Percentiles rank a stretch among this genome's conserved stretches.
Evolutionary conservation across 2,113 vertebrate genomes (phyloP).

Genomic region (Scatophagus argus): DNA sequence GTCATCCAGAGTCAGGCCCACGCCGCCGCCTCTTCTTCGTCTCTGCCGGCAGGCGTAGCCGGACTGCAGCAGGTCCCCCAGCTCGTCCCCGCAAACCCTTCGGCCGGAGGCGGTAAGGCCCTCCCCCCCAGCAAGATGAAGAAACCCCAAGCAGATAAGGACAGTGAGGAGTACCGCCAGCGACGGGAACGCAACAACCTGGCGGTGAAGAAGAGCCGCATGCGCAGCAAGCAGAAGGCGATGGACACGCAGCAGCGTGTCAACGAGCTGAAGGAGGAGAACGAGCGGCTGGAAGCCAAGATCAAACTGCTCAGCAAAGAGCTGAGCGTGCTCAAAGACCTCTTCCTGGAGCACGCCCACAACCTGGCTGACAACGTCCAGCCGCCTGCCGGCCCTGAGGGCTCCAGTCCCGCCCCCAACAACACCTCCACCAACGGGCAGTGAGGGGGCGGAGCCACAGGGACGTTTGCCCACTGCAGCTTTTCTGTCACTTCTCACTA

Average conservation of each 20-base stretch:
- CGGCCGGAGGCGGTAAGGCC: conserved; percentile 86
- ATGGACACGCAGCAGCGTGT: conserved; percentile 96
- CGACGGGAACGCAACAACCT: conserved; percentile 97
- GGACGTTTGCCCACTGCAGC: conserved; percentile 9
- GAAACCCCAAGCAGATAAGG: conserved; percentile 88
- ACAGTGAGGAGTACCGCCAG: conserved; percentile 95
- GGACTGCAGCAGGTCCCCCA: conserved; percentile 91
- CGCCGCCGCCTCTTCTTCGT: conserved; percentile 64
- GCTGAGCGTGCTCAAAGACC: conserved; percentile 97
- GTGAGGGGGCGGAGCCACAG: conserved; percentile 55
- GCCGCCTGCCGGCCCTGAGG: conserved; percentile 79
- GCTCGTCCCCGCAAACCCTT: conserved; percentile 85
- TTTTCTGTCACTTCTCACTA: conserved; percentile 11
- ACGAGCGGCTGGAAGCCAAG: conserved; percentile 97
- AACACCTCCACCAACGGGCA: conserved; percentile 65
- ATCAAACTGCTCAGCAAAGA: conserved; percentile 99
- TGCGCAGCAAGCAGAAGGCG: conserved; percentile 98
- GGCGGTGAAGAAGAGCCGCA: conserved; percentile 97
- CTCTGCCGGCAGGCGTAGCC: conserved; percentile 29
- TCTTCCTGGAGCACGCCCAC: conserved; percentile 98
- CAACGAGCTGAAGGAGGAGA: conserved; percentile 98
- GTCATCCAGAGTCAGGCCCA: conserved; percentile 88
- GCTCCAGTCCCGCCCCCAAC: conserved; percentile 73
- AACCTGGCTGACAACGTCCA: conserved; percentile 95
- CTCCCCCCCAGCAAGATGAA: conserved; percentile 91